Evolutionary conservation across 2,113 vertebrate genomes (phyloP), one percentile per base, ranked within the genome.

Genomic region (Copsychus sechellarum): DNA sequence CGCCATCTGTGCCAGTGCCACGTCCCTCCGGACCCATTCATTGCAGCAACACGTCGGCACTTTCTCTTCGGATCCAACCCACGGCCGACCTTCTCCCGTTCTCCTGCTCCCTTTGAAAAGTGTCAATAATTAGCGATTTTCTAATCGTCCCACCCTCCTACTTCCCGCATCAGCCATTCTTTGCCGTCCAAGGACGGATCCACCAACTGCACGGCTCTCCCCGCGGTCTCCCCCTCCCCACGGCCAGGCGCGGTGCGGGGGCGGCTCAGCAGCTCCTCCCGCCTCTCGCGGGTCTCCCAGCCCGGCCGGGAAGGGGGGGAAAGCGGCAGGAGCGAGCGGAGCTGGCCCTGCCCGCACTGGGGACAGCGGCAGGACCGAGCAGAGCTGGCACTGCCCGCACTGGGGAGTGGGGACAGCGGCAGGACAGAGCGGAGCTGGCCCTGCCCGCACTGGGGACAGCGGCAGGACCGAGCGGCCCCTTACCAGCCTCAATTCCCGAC

Each of bases 41-140:
- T 3, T 43, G 62, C 92, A 88, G 85, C 73, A 64, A 7, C 73
- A 64, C 72, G 47, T 31, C 57, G 40, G 51, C 89, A 15, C 57
- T 69, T 72, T 90, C 38, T 43, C 54, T n/a, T 53, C 66, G 5
- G 7, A 72, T 91, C 18, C 84, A 86, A 45, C 45, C 86, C 81
- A 33, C 48, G 12, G 40, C 7, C 65, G 61, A 65, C 70, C 73
- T 94, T 81, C 60, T 73, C 72, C 72, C 21, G 4, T 72, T 71
- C 69, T 90, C 67, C 57, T 50, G 48, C 62, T 77, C 54, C 34
- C 66, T 88, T 56, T 50, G 40, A 48, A 85, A 87, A 88, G 70
- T 23, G 73, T 34, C 88, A 20, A 40, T 86, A 92, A 90, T 90
- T 82, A 81, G 69, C 33, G n/a, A 77, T 81, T 74, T 54, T 80